Base-by-base conservation (phyloP, 35 echinoderm and acorn worm species). In the Apostichopus japonicus region DNA sequence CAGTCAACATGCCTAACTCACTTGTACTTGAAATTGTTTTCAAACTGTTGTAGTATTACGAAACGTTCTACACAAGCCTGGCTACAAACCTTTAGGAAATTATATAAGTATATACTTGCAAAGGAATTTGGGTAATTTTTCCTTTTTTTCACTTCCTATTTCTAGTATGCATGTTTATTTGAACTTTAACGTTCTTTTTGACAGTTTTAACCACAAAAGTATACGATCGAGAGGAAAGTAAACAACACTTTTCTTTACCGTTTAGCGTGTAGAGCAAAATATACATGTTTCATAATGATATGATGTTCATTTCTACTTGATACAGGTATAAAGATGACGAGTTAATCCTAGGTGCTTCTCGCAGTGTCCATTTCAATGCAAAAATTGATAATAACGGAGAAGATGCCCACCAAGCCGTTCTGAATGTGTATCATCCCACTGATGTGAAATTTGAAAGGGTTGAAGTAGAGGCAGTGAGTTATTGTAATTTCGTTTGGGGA, bases 331-430 rank as follows among this genome's bases (percentile, higher is more conserved):
- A 78, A 27, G 44, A 25, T 4, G 25, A 77, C 2, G 88, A 53
- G 19, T 51, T 90, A 19, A 78, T 90, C 77, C 65, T 90, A 14
- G 88, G 88, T 77, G 88, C 88, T 53, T 15, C 72, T 90, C 33
- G 33, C 33, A 44, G 33, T 44, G 33, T 44, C 67, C 77, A 77
- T 21, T 54, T 78, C 65, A 77, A 77, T 23, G 61, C 88, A 4
- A 77, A 72, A 27, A 77, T 90, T 17, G 72, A 90, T 53, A 90
- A 90, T 55, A 33, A 17, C 53, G 88, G 88, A 76, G 88, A 90
- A 77, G 88, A 90, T 13, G 88, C 88, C 10, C 88, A 90, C 55
- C 88, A 90, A 70, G 88, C 88, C 53, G 15, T 90, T 10, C 88
- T 90, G 22, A 53, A 27, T 8, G 67, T 90, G 5, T 73, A 90